Evolutionary conservation across 2,888 invertebrate genomes (phyloP).

Genomic region (Phalera bucephala): DNA sequence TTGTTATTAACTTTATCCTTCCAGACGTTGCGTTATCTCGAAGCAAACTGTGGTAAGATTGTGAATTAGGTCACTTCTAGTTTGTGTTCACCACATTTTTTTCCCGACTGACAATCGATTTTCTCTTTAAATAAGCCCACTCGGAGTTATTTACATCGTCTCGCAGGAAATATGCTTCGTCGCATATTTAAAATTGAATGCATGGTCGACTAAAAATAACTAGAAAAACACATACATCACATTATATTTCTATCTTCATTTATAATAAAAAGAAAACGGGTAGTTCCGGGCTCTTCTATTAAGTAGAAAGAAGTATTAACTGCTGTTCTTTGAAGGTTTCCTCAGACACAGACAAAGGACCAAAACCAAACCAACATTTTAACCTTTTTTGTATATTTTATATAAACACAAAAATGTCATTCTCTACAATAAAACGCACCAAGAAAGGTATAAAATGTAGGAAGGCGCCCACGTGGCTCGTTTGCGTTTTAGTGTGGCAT

Average conservation of each 20-base stretch:
- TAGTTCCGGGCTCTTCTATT: too few relatives aligned
- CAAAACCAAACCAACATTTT: too few relatives aligned
- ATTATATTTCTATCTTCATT: too few relatives aligned
- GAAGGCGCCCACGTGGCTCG: conserved; percentile 40
- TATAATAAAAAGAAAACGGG: too few relatives aligned
- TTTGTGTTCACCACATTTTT: conserved; percentile 27
- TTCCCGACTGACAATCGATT: conserved; percentile 9
- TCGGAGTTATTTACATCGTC: neutral
- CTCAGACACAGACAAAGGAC: too few relatives aligned
- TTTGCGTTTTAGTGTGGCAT: conserved; percentile 9
- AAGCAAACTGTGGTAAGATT: conserved; percentile 39
- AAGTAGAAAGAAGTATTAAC: too few relatives aligned
- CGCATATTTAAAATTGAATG: too few relatives aligned
- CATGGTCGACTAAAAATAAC: too few relatives aligned
- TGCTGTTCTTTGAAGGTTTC: too few relatives aligned
- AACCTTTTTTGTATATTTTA: too few relatives aligned
- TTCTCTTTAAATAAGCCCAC: conserved; percentile 2
- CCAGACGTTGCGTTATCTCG: conserved; percentile 30
- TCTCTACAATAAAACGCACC: conserved; percentile 22
- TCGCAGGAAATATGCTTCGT: neutral
- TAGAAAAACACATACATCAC: too few relatives aligned
- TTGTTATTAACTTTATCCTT: conserved; percentile 45
- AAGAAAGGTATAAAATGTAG: conserved; percentile 36
- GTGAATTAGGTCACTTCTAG: conserved; percentile 50
- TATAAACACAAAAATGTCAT: neutral